Percentiles rank a stretch among this genome's conserved stretches.
Conservation (phyloP, 1,140 invertebrate genomes). For the Matsumurasca onukii region DNA sequence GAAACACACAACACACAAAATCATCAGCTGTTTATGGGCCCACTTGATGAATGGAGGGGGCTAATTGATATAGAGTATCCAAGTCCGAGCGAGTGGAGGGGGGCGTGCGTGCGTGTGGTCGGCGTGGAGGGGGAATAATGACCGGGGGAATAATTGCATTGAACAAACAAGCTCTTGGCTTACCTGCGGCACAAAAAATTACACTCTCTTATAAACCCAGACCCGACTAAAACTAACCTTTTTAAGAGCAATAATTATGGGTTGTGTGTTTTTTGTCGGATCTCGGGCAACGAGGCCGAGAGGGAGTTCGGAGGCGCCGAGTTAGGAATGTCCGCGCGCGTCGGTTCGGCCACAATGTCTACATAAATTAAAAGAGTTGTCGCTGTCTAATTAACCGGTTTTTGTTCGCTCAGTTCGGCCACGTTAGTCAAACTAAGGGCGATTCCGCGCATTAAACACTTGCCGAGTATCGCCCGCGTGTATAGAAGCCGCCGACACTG, state of each 20-base stretch:
- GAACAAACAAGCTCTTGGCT: constrained; percentile 13
- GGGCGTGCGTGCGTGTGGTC: background rate
- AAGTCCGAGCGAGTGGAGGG: background rate
- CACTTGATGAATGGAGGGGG: constrained; percentile 5
- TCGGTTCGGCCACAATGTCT: constrained; percentile 2
- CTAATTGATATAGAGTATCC: constrained; percentile 7
- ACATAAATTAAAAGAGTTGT: constrained; percentile 21
- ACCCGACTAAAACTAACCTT: constrained; percentile 16
- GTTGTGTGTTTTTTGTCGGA: background rate
- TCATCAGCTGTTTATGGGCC: background rate
- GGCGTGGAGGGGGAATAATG: background rate
- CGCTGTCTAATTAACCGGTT: constrained; percentile 14
- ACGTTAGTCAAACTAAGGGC: background rate
- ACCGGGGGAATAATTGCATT: constrained; percentile 5
- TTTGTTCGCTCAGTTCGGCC: background rate
- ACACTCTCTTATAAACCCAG: constrained; percentile 6
- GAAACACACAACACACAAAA: too few relatives aligned
- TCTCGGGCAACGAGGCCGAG: too few relatives aligned
- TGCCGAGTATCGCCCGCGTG: background rate
- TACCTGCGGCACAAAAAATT: constrained; percentile 12
- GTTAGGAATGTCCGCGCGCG: background rate
- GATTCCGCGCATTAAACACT: background rate
- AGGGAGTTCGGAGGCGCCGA: constrained; percentile 12
- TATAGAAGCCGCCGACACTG: background rate
- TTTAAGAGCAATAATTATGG: constrained; percentile 17